phyloP scores from a whole-genome alignment of 2,888 invertebrate species.

The Schrankia costaestrigalis region DNA sequence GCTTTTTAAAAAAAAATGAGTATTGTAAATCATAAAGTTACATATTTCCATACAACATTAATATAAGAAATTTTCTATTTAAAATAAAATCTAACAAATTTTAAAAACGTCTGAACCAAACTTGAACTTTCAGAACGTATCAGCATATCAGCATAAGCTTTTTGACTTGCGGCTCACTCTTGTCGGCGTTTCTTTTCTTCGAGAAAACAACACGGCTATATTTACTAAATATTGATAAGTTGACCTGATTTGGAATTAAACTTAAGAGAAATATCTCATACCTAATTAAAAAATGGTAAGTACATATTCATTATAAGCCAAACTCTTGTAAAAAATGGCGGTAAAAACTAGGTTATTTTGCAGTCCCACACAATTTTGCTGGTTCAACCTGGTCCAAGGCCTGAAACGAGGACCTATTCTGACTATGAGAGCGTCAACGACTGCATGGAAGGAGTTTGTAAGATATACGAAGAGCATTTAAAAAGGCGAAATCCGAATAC shows the following conservation, averaged over 20 bases:
- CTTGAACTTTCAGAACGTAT: slow-evolving; percentile 18
- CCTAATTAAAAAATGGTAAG: slow-evolving; percentile 28
- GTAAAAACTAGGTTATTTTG: slow-evolving; percentile 47
- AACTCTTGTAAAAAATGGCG: slow-evolving; percentile 22
- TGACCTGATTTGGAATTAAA: neutral
- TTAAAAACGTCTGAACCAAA: neutral
- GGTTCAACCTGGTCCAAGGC: slow-evolving; percentile 95
- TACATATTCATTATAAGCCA: neutral
- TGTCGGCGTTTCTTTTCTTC: slow-evolving; percentile 10
- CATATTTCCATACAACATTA: no score
- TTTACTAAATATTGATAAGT: neutral
- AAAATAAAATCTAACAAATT: neutral
- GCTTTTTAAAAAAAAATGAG: no score
- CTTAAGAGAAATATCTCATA: slow-evolving; percentile 5
- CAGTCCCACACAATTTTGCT: slow-evolving; percentile 98
- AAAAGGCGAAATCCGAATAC: slow-evolving; percentile 97
- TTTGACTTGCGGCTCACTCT: slow-evolving; percentile 11
- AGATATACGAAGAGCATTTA: slow-evolving; percentile 99
- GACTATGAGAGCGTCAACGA: slow-evolving; percentile 99
- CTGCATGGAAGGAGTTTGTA: slow-evolving; percentile 99
- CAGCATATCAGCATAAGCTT: no score
- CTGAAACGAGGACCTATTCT: slow-evolving; percentile 98
- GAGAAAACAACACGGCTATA: slow-evolving; percentile 1
- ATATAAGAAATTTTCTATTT: neutral
- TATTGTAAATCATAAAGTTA: no score